These are phyloP conservation scores for Fregata magnificens DNA, from an alignment of 2,113 vertebrate species.

Conservation along the genomic window DNA sequence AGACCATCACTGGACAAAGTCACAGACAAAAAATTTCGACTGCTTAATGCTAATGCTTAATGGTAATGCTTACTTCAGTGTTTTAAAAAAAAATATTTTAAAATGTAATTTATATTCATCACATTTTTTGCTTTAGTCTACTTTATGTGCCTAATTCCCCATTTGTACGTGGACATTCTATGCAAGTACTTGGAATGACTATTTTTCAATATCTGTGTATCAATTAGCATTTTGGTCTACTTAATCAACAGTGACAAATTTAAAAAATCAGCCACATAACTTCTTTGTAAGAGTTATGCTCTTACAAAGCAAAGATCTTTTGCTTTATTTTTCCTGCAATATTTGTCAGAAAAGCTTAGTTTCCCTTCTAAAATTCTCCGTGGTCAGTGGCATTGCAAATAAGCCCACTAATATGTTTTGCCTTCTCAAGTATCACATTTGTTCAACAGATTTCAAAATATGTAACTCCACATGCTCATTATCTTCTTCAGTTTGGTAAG, in stretches of 20 bases:
- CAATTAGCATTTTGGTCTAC: not conserved
- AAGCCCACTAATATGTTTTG: not conserved
- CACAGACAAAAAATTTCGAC: not conserved
- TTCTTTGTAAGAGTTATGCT: not conserved
- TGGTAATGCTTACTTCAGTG: not conserved
- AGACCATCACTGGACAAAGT: not conserved
- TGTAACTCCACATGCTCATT: conserved; percentile 17
- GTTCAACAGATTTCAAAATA: conserved; percentile 8
- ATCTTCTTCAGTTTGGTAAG: not conserved
- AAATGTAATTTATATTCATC: not conserved
- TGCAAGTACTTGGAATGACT: not conserved
- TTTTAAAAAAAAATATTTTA: not conserved
- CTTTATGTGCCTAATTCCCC: not conserved
- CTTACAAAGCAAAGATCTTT: not conserved
- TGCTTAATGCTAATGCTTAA: not conserved
- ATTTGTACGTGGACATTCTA: not conserved
- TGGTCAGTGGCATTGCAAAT: not conserved
- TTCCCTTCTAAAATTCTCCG: not conserved
- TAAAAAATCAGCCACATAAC: not conserved
- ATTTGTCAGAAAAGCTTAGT: not conserved
- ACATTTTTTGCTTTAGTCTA: not conserved
- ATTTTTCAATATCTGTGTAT: not conserved
- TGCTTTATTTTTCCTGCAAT: not conserved
- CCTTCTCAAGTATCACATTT: not conserved
- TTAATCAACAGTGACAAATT: not conserved